phyloP scores from a whole-genome alignment of 2,888 invertebrate species.

The Smittia sp. region DNA sequence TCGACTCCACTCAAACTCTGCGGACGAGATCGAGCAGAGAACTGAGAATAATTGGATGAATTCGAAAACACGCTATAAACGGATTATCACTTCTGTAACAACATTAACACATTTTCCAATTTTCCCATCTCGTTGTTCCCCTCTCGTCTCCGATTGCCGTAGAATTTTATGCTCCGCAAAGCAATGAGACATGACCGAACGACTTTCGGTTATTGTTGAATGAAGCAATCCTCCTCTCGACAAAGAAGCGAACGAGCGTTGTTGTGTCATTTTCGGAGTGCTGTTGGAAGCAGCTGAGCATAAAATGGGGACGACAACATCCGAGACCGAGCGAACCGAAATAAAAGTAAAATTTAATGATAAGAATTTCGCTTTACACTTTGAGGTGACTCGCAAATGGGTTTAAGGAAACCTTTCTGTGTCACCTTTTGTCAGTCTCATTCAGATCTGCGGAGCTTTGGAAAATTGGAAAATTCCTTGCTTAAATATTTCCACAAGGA shows the following conservation, averaged over 20 bases:
- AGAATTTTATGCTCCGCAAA: slow-evolving; percentile 35
- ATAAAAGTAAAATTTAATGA: slow-evolving; percentile 38
- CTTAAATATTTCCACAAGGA: background rate
- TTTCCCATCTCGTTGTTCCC: slow-evolving; percentile 21
- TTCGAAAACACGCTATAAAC: slow-evolving; percentile 39
- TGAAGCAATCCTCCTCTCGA: slow-evolving; percentile 5
- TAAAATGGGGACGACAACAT: slow-evolving; percentile 7
- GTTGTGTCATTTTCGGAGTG: slow-evolving; percentile 13
- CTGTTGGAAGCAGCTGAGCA: background rate
- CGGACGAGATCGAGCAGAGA: background rate
- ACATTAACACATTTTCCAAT: slow-evolving; percentile 41
- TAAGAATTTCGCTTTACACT: slow-evolving; percentile 1
- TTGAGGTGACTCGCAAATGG: background rate
- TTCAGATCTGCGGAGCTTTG: background rate
- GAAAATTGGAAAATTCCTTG: background rate
- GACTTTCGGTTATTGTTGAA: slow-evolving; percentile 22
- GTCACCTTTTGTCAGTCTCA: slow-evolving; percentile 20
- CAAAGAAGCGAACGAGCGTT: slow-evolving; percentile 10
- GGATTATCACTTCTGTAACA: slow-evolving; percentile 42
- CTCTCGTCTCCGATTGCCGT: background rate
- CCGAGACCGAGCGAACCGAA: background rate
- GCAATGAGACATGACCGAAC: slow-evolving; percentile 38
- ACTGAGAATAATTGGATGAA: slow-evolving; percentile 37
- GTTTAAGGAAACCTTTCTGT: slow-evolving; percentile 17
- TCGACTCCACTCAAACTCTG: background rate